Percentiles rank a stretch among this genome's conserved stretches.
Conservation (phyloP, 2,797 vertebrate genomes). For the Aratinga solstitialis region DNA sequence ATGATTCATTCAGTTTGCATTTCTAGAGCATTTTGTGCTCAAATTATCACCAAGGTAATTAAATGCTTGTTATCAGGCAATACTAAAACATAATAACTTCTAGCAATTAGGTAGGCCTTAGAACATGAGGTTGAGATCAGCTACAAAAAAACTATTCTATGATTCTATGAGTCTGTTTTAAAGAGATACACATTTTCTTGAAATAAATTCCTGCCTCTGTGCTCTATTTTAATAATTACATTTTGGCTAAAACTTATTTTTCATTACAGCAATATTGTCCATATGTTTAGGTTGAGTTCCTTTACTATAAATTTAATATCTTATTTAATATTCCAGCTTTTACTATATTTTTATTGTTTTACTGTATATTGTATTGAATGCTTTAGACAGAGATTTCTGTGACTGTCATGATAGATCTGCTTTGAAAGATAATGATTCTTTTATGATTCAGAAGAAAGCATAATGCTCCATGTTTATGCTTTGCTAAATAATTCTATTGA, state of each 20-base stretch:
- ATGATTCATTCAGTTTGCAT: neutral
- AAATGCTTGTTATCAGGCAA: neutral
- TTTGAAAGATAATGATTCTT: neutral
- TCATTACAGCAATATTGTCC: neutral
- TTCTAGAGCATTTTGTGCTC: neutral
- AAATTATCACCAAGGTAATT: neutral
- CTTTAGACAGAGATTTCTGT: neutral
- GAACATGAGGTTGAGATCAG: neutral
- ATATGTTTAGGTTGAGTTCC: neutral
- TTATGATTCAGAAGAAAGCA: neutral
- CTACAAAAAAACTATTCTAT: neutral
- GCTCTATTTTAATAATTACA: neutral
- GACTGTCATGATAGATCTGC: neutral
- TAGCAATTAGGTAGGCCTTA: neutral
- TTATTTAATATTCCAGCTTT: neutral
- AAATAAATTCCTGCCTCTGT: neutral
- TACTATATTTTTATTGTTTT: neutral
- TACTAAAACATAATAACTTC: neutral
- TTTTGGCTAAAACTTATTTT: neutral
- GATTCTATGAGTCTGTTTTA: neutral
- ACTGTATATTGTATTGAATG: neutral
- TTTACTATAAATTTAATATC: neutral
- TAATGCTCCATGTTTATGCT: neutral
- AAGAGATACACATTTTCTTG: neutral
- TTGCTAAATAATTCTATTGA: neutral